phyloP scores from a whole-genome alignment of 1,140 invertebrate species.

The Onthophagus taurus region DNA sequence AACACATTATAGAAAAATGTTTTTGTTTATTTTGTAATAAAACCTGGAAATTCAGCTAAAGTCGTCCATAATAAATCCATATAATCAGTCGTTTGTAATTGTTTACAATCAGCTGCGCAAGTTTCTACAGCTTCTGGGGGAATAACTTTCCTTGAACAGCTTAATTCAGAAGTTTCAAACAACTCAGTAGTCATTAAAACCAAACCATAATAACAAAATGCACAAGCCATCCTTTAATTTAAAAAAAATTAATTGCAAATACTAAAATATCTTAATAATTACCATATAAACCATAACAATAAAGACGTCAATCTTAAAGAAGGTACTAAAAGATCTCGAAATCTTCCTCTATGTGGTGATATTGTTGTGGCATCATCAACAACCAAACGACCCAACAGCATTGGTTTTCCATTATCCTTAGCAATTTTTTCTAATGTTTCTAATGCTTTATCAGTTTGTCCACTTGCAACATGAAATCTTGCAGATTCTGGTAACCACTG shows the following conservation, averaged over 20 bases:
- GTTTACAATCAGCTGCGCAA: constrained; percentile 63
- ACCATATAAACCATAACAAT: constrained; percentile 91
- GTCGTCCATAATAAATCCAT: constrained; percentile 92
- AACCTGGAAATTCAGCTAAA: constrained; percentile 88
- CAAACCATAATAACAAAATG: constrained; percentile 93
- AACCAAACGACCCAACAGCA: constrained; percentile 79
- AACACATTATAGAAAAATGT: constrained; percentile 10
- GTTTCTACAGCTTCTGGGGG: constrained; percentile 37
- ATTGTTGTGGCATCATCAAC: constrained; percentile 59
- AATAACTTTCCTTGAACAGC: constrained; percentile 35
- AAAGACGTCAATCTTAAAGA: constrained; percentile 74
- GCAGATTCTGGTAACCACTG: constrained; percentile 90
- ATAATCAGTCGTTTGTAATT: constrained; percentile 77
- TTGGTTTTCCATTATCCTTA: constrained; percentile 78
- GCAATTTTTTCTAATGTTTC: constrained; percentile 76
- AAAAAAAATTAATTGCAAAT: background rate
- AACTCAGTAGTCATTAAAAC: constrained; percentile 93
- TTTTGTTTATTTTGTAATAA: background rate
- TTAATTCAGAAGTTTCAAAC: constrained; percentile 58
- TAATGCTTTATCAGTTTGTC: constrained; percentile 76
- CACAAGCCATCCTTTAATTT: constrained; percentile 73
- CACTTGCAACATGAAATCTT: constrained; percentile 75
- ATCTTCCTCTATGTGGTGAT: constrained; percentile 54
- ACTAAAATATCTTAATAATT: constrained; percentile 19
- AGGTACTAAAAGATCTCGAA: constrained; percentile 69